Conservation (phyloP, 1,140 invertebrate species). For the Camponotus pennsylvanicus region DNA sequence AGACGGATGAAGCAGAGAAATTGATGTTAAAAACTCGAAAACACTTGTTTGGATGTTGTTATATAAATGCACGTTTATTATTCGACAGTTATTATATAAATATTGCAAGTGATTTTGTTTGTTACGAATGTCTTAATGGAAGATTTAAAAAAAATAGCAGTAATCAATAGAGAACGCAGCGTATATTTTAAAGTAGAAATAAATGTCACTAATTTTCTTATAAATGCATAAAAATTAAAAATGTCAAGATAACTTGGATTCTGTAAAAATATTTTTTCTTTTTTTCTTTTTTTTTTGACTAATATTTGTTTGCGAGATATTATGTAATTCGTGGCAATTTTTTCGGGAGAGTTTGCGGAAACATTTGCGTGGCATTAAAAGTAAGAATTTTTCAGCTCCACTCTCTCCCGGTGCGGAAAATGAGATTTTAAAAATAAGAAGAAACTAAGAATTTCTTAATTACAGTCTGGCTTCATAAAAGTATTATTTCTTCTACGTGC, state of each 20-base stretch:
- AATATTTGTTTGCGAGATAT: background rate
- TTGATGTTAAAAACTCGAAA: constrained; percentile 9
- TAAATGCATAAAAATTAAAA: background rate
- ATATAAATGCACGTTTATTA: background rate
- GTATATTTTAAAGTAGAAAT: background rate
- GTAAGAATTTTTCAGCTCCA: constrained; percentile 12
- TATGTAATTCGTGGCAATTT: constrained; percentile 12
- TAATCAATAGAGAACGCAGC: too few relatives aligned
- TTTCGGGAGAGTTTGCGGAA: background rate
- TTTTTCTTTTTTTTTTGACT: too few relatives aligned
- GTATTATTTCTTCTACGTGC: background rate
- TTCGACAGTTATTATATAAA: background rate
- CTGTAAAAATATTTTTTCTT: background rate
- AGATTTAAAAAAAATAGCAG: too few relatives aligned
- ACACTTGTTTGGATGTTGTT: background rate
- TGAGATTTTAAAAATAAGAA: constrained; percentile 10
- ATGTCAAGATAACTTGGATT: constrained; percentile 1
- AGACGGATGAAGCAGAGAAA: background rate
- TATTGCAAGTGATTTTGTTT: background rate
- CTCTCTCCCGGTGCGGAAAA: constrained; percentile 1
- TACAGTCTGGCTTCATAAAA: constrained; percentile 34
- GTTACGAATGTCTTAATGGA: too few relatives aligned
- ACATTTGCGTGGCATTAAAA: background rate
- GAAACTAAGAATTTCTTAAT: constrained; percentile 42
- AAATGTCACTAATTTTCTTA: background rate